Percentiles rank a stretch among this genome's conserved stretches.
Evolutionary conservation across 1,140 invertebrate species (phyloP).

Genomic region (Hetaerina americana): DNA sequence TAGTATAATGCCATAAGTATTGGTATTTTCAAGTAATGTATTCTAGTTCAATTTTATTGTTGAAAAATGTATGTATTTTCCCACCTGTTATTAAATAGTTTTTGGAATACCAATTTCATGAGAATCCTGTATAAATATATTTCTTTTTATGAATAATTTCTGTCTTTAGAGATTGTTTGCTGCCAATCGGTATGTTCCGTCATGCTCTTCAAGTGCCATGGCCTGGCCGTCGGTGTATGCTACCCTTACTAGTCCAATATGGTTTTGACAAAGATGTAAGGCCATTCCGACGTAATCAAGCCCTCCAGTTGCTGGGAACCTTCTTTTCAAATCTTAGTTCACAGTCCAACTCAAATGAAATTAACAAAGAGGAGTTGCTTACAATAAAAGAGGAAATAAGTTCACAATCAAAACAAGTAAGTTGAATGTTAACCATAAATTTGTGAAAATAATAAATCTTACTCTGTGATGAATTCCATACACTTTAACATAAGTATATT

Average conservation of each 20-base stretch:
- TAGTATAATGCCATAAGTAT: no score
- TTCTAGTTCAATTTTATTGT: no score
- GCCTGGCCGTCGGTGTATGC: slow-evolving; percentile 42
- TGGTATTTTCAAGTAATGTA: no score
- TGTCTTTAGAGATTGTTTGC: slow-evolving; percentile 33
- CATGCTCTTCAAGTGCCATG: slow-evolving; percentile 44
- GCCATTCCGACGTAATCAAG: slow-evolving; percentile 47
- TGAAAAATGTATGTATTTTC: no score
- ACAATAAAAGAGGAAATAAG: slow-evolving; percentile 17
- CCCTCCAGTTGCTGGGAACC: slow-evolving; percentile 42
- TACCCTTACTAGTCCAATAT: slow-evolving; percentile 38
- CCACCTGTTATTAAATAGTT: no score
- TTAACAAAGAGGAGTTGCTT: slow-evolving; percentile 14
- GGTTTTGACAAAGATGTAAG: slow-evolving; percentile 44
- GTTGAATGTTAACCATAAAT: no score
- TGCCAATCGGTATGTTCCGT: slow-evolving; percentile 49
- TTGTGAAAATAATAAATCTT: no score
- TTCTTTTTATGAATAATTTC: not conserved
- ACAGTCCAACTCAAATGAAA: not conserved
- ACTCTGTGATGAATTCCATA: no score
- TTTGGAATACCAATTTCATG: no score
- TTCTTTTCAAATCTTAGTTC: slow-evolving; percentile 43
- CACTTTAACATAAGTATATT: no score
- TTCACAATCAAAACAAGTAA: slow-evolving; percentile 20
- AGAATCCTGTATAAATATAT: not conserved